Evolutionary conservation across 2,113 vertebrate species (phyloP).

Genomic region (Geothlypis trichas): DNA sequence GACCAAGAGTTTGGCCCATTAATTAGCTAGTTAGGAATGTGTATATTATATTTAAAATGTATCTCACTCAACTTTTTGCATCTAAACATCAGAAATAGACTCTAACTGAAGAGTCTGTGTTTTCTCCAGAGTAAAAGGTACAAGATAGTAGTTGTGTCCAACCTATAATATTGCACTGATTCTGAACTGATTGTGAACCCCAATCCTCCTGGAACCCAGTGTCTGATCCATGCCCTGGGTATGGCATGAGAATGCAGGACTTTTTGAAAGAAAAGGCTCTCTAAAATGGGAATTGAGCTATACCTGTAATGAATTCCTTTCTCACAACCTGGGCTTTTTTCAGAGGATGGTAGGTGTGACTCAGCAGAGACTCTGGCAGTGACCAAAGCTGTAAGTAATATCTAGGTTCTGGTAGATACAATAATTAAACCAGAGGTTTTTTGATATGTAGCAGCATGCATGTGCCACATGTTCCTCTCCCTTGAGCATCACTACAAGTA

Average conservation of each 20-base stretch:
- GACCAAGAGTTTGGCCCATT: not conserved
- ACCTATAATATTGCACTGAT: not conserved
- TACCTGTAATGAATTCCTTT: not conserved
- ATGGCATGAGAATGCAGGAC: not conserved
- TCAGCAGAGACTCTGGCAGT: not conserved
- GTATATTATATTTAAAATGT: not conserved
- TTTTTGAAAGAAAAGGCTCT: not conserved
- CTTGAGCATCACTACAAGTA: not conserved
- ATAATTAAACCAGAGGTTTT: not conserved
- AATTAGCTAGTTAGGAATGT: not conserved
- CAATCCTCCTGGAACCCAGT: fast-evolving
- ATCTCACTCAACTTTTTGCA: not conserved
- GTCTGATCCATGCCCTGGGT: not conserved
- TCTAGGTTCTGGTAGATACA: not conserved
- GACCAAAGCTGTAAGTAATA: not conserved
- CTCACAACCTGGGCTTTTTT: not conserved
- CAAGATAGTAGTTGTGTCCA: not conserved
- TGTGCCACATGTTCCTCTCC: not conserved
- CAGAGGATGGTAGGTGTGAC: not conserved
- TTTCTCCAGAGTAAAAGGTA: not conserved
- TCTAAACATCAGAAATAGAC: not conserved
- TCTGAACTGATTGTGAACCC: fast-evolving
- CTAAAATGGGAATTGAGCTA: not conserved
- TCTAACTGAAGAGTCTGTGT: not conserved
- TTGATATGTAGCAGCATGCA: not conserved